Base-by-base conservation (phyloP, 2,797 vertebrate species). In the Manis javanica region DNA sequence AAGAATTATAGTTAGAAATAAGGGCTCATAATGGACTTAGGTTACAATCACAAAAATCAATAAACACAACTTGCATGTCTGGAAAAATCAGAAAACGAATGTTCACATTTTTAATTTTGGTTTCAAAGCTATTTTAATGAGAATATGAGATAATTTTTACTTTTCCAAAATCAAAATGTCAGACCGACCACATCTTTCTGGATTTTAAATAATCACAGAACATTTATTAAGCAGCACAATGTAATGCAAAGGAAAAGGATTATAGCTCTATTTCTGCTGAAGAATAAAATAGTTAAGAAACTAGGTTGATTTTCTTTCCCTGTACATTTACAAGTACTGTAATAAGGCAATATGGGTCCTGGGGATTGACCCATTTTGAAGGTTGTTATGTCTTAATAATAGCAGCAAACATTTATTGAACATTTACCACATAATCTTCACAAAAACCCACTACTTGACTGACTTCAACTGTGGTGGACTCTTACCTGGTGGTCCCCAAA, bases 1-100 rank as follows among this genome's bases (percentile, higher is more conserved):
- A 93, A 84, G 37, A 96, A 75, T 71, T 71, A 68, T n/a, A 95
- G 13, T 74, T 94, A 71, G 37, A 92, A 89, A 42, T 51, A 90
- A 85, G 11, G 55, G 64, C 31, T 74, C 71, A 66, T 34, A 26
- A 51, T 57, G n/a, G 49, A 29, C 4, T 39, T 90, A 61, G 21
- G 24, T 69, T 55, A 75, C 37, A 81, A 34, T n/a, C 53, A 59
- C 61, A 91, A 78, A 88, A 72, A 66, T 51, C 15, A 59, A 37
- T 34, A 71, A 83, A 83, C 11, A 61, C 6, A 79, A 81, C 26
- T 64, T 68, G 81, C 91, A 49, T 19, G 12, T 49, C 79, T 96
- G 46, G 59, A 57, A 84, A 46, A 87, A 79, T 21, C n/a, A 2
- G 49, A 74, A 77, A 31, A 82, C 24, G 5, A 11, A 8, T 82